Evolutionary conservation across 2,888 invertebrate species (phyloP).

Genomic region (Aphrophora alni): DNA sequence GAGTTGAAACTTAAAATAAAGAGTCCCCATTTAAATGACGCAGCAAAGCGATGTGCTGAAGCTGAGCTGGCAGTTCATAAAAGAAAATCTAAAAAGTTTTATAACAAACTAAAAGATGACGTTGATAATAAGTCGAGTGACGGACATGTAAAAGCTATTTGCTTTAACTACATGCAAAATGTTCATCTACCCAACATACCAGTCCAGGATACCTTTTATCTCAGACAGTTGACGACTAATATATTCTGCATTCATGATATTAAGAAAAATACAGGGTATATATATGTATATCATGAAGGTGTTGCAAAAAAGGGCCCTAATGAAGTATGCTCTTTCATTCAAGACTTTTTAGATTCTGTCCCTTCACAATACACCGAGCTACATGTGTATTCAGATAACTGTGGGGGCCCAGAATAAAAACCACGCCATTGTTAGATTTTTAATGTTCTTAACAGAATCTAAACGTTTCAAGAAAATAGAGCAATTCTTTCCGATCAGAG

Average conservation of each 20-base stretch:
- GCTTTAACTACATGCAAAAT: no score
- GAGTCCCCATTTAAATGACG: no score
- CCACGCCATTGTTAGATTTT: conserved; percentile 34
- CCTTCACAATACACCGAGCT: conserved; percentile 24
- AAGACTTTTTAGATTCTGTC: conserved; percentile 21
- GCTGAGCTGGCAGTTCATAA: no score
- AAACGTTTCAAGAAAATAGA: conserved; percentile 40
- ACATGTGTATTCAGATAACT: conserved; percentile 50
- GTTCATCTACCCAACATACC: no score
- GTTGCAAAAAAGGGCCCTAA: conserved; percentile 45
- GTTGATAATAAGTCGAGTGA: no score
- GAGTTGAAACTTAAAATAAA: no score
- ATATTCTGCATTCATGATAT: conserved; percentile 47
- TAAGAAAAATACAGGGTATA: conserved; percentile 45
- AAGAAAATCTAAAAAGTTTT: no score
- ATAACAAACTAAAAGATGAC: no score
- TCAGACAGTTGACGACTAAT: conserved; percentile 44
- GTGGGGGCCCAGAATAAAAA: conserved; percentile 51
- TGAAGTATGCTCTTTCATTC: conserved; percentile 42
- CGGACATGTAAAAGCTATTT: no score
- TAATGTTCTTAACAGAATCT: conserved; percentile 35
- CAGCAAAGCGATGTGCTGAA: no score
- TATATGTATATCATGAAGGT: conserved; percentile 49
- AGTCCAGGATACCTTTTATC: conserved; percentile 37
- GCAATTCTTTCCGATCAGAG: conserved; percentile 44